phyloP scores from a whole-genome alignment of 2,888 invertebrate species.

The Eupithecia centaureata region DNA sequence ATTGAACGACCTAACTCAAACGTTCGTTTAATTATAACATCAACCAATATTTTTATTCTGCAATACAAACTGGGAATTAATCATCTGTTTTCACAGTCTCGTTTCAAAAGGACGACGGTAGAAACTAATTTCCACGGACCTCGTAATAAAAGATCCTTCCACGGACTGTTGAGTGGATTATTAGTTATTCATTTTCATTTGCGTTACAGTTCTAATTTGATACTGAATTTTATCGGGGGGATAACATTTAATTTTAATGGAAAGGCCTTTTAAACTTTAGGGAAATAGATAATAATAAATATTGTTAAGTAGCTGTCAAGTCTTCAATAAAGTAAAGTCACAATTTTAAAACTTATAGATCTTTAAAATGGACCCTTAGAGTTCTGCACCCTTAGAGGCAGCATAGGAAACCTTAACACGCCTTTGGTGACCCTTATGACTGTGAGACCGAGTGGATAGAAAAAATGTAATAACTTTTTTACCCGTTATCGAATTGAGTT shows the following conservation, averaged over 20 bases:
- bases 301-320: not conserved
- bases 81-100: constrained; percentile 51
- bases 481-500: no score
- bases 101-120: constrained; percentile 40
- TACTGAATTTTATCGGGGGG: constrained; percentile 55
- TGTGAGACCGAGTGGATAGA: no score
- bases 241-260: constrained; percentile 56
- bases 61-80: constrained; percentile 40
- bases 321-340: no score
- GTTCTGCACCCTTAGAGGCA: no score
- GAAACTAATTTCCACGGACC: constrained; percentile 57
- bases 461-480: no score
- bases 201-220: constrained; percentile 66
- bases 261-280: not conserved
- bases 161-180: constrained; percentile 69
- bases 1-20: not conserved
- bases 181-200: constrained; percentile 78
- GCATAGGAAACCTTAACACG: no score
- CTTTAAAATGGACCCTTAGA: not conserved
- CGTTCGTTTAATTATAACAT: not conserved
- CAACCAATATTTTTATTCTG: constrained; percentile 8
- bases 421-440: no score
- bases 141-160: constrained; percentile 67
- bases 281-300: not conserved
- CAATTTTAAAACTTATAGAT: no score